A percentile compares a stretch with the other conserved stretches of the same genome.
Conservation (phyloP, 2,888 invertebrate genomes). For the Heliconius erato region DNA sequence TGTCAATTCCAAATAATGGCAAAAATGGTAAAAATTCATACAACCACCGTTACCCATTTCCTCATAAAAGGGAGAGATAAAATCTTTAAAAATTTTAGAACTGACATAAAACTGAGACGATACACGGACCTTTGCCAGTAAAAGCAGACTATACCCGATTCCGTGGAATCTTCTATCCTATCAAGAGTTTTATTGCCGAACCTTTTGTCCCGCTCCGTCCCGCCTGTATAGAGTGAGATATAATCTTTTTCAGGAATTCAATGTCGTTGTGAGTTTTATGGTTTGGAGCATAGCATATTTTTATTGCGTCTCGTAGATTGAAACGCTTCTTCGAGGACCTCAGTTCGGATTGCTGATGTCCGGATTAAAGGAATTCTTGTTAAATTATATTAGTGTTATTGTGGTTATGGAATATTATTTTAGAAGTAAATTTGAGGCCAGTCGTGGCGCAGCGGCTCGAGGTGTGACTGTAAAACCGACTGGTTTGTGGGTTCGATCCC, state of each 20-base stretch:
- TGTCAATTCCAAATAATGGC: conserved; percentile 13
- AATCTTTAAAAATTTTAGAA: conserved; percentile 74
- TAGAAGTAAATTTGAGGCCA: background rate
- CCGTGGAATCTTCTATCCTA: conserved; percentile 80
- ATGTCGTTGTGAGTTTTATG: conserved; percentile 83
- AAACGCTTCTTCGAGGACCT: conserved; percentile 64
- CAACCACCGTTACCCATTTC: conserved; percentile 38
- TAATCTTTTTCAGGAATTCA: conserved; percentile 85
- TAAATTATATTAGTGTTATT: conserved; percentile 25
- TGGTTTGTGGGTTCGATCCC: no score
- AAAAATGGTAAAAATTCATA: conserved; percentile 44
- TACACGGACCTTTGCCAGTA: conserved; percentile 72
- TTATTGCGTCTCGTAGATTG: conserved; percentile 81
- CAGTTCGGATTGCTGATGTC: conserved; percentile 44
- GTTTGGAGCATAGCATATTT: conserved; percentile 81
- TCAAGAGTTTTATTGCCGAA: conserved; percentile 82
- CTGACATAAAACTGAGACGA: conserved; percentile 72
- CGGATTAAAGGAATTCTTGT: conserved; percentile 34
- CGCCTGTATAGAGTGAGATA: conserved; percentile 76
- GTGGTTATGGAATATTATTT: background rate
- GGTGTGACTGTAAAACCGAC: no score
- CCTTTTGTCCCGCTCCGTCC: conserved; percentile 77
- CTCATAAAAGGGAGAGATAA: conserved; percentile 66
- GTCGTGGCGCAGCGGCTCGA: no score
- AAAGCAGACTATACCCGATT: conserved; percentile 80